These are phyloP conservation scores for Potorous gilbertii DNA, from an alignment of 2,797 vertebrate genomes.

Conservation along the genomic window DNA sequence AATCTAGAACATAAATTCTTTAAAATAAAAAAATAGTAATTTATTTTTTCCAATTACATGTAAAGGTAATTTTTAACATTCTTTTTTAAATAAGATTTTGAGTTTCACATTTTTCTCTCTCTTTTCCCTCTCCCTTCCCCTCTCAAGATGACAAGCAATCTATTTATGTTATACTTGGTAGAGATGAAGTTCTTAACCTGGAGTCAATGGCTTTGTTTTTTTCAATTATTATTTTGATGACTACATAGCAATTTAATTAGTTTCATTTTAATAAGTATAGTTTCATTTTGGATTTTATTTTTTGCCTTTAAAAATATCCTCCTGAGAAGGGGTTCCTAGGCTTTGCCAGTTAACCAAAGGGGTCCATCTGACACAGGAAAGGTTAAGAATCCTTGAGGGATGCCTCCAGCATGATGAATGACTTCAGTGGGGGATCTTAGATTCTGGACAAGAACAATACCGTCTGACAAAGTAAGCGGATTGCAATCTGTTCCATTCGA, in stretches of 20 bases:
- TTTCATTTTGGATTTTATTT: background rate
- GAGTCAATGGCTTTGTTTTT: background rate
- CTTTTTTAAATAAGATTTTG: no score
- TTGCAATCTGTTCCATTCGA: no score
- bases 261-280: no score
- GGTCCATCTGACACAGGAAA: background rate
- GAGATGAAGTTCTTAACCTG: background rate
- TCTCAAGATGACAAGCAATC: no score
- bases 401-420: no score
- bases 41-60: background rate
- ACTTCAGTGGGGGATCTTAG: no score
- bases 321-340: no score
- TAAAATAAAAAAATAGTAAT: background rate
- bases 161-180: no score
- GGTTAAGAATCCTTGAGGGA: background rate
- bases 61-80: background rate
- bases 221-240: background rate
- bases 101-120: no score
- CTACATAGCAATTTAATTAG: background rate
- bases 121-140: no score
- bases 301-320: background rate
- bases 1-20: background rate
- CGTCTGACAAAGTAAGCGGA: no score
- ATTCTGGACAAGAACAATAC: no score
- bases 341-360: background rate